phyloP scores from a whole-genome alignment of 2,113 vertebrate genomes.

The Cochlearius cochlearius region DNA sequence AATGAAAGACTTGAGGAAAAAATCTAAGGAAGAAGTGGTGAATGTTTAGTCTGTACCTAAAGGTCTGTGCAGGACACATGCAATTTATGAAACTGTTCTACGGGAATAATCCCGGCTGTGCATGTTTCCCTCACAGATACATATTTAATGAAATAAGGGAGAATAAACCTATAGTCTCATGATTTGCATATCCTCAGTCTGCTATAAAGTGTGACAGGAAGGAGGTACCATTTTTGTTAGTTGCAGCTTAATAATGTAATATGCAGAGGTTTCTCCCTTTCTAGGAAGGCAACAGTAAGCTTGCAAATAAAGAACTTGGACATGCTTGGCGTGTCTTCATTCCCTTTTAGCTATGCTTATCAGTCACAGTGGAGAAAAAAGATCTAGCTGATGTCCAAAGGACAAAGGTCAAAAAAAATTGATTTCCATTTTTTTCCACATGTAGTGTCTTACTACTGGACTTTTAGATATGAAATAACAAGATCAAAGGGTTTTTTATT shows the following conservation, averaged over 20 bases:
- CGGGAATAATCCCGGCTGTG: neutral
- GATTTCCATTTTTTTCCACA: neutral
- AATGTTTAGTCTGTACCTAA: conserved; percentile 13
- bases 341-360: neutral
- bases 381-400: neutral
- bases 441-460: neutral
- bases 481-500: neutral
- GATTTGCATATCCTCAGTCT: neutral
- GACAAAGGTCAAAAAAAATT: neutral
- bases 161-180: neutral
- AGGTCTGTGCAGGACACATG: neutral
- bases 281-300: neutral
- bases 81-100: conserved; percentile 29
- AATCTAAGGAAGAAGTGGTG: neutral
- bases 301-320: neutral
- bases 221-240: neutral
- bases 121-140: neutral
- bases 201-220: neutral
- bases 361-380: neutral
- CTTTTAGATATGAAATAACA: neutral
- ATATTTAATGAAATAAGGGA: neutral
- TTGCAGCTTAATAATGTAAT: neutral
- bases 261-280: neutral
- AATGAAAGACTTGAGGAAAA: neutral
- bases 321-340: neutral